Evolutionary conservation across 2,797 vertebrate species (phyloP), one percentile per base, ranked within the genome.

Genomic region (Lateolabrax maculatus): DNA sequence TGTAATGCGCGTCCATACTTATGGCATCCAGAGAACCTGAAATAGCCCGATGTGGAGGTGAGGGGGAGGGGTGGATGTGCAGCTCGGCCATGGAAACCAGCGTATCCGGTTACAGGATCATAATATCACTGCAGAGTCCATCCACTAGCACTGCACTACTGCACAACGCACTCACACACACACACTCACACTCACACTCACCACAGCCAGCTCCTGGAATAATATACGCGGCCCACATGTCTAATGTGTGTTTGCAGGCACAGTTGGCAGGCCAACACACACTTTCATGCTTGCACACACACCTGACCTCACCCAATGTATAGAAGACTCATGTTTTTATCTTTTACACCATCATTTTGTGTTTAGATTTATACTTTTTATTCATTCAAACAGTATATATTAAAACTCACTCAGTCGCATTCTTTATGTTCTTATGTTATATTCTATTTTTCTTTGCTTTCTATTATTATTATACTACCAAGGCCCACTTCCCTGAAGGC

Each of bases 31-130:
- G 87, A 92, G 94, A 96, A 96, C 95, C 96, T 96, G 93, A 96
- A 96, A 96, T 96, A 96, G 96, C 95, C 95, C 89, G 82, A 93
- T 84, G 95, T 94, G 55, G 91, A 94, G 89, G 85, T 37, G 80
- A 76, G 83, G 90, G 86, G 89, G 89, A 83, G 92, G 95, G 91
- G 94, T 94, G 94, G 94, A 94, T 94, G 95, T 90, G 92, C 94
- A 95, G 93, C 95, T 91, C 93, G 94, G 92, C 95, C 95, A 96
- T 95, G 96, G 96, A 96, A 96, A 97, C 95, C 95, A 95, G 94
- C 95, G 96, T 96, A 96, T 98, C 97, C 81, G 93, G 95, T 99
- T 99, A 97, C 97, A 96, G 96, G 95, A 96, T 96, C 96, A 95
- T 96, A 97, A 96, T 95, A 96, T 97, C 94, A 89, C 94, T 94